phyloP scores from a whole-genome alignment of 35 echinoderm and acorn worm genomes.

The Lytechinus variegatus region DNA sequence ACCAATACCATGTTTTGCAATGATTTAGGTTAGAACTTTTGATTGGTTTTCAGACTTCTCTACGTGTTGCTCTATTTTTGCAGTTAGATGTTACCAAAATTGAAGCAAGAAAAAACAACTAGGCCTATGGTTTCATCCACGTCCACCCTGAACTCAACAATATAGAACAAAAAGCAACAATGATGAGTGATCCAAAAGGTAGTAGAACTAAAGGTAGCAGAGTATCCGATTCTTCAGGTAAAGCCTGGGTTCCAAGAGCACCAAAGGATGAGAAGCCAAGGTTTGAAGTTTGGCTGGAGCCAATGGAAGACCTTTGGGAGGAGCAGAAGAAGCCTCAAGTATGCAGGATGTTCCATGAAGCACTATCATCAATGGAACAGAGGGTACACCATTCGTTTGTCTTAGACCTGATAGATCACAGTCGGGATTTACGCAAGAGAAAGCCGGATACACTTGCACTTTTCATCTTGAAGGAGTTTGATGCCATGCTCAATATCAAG shows the following conservation, averaged over 20 bases:
- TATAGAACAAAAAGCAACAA: not conserved
- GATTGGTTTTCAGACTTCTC: too few species aligned
- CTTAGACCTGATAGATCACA: constrained; percentile 56
- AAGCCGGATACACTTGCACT: constrained; percentile 57
- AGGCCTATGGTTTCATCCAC: too few species aligned
- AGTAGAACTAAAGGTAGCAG: not conserved
- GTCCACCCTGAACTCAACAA: not conserved
- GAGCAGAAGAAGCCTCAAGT: not conserved
- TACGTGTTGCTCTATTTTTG: too few species aligned
- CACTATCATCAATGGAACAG: constrained; percentile 28
- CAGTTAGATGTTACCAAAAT: too few species aligned
- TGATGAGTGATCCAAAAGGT: not conserved
- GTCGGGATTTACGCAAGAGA: constrained; percentile 57
- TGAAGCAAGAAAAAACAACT: too few species aligned
- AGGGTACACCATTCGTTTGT: constrained; percentile 45
- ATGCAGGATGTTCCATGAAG: not conserved
- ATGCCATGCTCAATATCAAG: not conserved
- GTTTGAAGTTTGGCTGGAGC: constrained; percentile 33
- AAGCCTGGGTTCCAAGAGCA: not conserved
- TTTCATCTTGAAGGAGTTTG: constrained; percentile 54
- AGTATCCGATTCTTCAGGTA: not conserved
- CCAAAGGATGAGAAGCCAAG: not conserved
- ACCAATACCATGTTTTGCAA: too few species aligned
- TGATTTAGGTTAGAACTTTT: too few species aligned
- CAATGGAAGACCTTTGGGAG: constrained; percentile 33